Evolutionary conservation across 1,140 invertebrate genomes (phyloP).

Genomic region (Paracyclopina nana): DNA sequence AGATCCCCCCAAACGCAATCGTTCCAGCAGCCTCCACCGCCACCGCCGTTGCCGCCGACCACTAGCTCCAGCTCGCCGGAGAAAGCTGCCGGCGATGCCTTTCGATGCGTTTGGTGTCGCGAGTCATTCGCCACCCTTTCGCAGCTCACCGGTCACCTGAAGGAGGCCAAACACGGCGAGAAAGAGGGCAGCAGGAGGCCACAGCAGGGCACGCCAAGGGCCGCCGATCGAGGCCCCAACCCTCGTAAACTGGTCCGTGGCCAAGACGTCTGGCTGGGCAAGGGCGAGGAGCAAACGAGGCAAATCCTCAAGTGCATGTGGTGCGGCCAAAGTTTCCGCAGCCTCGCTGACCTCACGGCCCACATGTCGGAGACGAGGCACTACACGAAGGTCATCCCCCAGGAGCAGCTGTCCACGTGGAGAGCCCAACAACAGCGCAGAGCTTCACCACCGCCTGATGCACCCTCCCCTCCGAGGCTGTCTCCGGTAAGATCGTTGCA

Average conservation of each 20-base stretch:
- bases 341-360: constrained; percentile 85
- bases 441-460: constrained; percentile 26
- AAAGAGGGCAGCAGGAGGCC: too few species aligned
- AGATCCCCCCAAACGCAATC: not conserved
- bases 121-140: constrained; percentile 71
- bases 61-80: not conserved
- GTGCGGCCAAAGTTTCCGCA: constrained; percentile 87
- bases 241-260: constrained; percentile 84
- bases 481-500: constrained; percentile 39
- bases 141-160: constrained; percentile 85
- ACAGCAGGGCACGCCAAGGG: constrained; percentile 50
- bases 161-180: constrained; percentile 75
- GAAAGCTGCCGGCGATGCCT: constrained; percentile 42
- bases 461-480: constrained; percentile 32
- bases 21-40: too few species aligned
- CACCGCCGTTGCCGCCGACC: too few species aligned
- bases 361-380: constrained; percentile 98
- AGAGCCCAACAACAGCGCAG: constrained; percentile 55
- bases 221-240: constrained; percentile 43
- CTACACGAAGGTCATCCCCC: constrained; percentile 90
- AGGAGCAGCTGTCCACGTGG: constrained; percentile 89
- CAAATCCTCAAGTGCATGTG: constrained; percentile 97
- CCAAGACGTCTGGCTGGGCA: constrained; percentile 93
- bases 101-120: constrained; percentile 89
- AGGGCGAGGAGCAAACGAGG: constrained; percentile 86